Base-by-base conservation (phyloP, 1,140 invertebrate genomes). In the Lasioglossum baleicum region DNA sequence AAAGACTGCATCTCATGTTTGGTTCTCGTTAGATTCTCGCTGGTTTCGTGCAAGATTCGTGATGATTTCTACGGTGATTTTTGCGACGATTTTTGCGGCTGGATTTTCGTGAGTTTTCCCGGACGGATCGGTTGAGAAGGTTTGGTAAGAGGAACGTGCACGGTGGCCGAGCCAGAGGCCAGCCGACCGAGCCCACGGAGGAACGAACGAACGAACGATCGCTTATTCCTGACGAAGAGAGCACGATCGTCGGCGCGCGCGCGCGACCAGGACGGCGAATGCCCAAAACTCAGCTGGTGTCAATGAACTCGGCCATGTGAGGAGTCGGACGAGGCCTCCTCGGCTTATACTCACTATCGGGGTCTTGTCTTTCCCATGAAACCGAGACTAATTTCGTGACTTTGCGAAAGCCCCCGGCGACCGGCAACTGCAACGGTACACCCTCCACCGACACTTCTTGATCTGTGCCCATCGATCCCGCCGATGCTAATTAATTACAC, bases 281-380 rank as follows among this genome's bases (percentile, higher is more conserved):
- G 92, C 91, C 91, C 90, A 93, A 93, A 93, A 93, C 90, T 87
- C 81, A 90, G 20, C 84, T 92, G 90, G 90, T 92, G 92, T 93
- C 92, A 93, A 93, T 93, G 92, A 93, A 93, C 92, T 87, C 91
- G 87, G 86, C 90, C 91, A 92, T 92, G 91, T 92, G 92, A 92
- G 91, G 91, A 92, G 88, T 90, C 81, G 83, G 80, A 82, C 84
- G 85, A 78, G 85, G 85, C 83, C 79, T 82, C 82, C 86, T 58
- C 74, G 78, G 78, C 80, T 81, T 83, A 90, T 90, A 90, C 90
- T 83, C 88, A 88, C 91, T 90, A 93, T 91, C 91, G 90, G 90
- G 92, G 92, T 92, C 92, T 93, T 93, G 92, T 92, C 92, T 93
- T 93, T 93, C 92, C 92, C 92, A 93, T 92, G 91, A 88, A 89